These are phyloP conservation scores for Upupa epops DNA, from an alignment of 2,113 vertebrate species.

Conservation along the genomic window DNA sequence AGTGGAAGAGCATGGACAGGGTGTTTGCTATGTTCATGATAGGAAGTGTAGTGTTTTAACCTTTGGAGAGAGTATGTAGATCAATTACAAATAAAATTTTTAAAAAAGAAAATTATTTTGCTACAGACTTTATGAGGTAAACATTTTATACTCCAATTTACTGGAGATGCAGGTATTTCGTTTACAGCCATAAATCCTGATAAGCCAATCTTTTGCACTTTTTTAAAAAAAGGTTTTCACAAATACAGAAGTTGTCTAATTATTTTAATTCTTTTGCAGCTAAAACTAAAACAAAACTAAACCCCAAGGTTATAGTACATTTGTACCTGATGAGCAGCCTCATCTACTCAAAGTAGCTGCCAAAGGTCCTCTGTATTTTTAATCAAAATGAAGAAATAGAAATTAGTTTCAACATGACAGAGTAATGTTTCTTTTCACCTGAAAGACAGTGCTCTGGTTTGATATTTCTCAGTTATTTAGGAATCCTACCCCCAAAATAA, in stretches of 20 bases:
- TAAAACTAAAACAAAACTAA: not conserved
- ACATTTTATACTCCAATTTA: not conserved
- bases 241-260: not conserved
- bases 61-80: not conserved
- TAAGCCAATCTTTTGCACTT: not conserved
- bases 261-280: not conserved
- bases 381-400: not conserved
- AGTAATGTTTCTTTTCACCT: not conserved
- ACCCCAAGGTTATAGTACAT: not conserved
- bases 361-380: not conserved
- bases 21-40: not conserved
- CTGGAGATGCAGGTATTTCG: not conserved
- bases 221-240: not conserved
- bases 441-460: not conserved
- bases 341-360: not conserved
- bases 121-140: not conserved
- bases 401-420: not conserved
- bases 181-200: not conserved
- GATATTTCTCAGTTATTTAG: not conserved
- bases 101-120: not conserved
- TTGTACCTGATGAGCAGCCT: not conserved
- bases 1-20: not conserved
- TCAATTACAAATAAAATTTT: not conserved
- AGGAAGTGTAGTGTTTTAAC: not conserved
- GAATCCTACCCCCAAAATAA: not conserved